Evolutionary conservation across 2,888 invertebrate genomes (phyloP).

Genomic region (Ctenicera cuprea): DNA sequence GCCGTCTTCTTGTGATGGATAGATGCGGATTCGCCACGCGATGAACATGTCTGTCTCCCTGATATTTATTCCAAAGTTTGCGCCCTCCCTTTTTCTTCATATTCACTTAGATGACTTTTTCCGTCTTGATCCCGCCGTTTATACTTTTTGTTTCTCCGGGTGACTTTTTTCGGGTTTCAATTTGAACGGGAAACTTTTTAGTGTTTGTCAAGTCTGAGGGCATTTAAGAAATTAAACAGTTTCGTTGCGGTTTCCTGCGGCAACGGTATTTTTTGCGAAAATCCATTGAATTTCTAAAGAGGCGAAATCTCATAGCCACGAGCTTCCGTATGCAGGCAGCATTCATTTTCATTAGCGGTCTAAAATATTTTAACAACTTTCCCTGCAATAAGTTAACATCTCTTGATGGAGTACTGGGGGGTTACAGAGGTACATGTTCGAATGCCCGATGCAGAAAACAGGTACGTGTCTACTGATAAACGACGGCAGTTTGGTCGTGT

Average conservation of each 20-base stretch:
- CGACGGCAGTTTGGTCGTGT: constrained; percentile 49
- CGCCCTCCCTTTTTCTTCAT: constrained; percentile 52
- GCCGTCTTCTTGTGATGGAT: constrained; percentile 54
- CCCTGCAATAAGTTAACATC: constrained; percentile 20
- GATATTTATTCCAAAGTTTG: constrained; percentile 55
- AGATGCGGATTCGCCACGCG: constrained; percentile 52
- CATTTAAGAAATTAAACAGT: constrained; percentile 49
- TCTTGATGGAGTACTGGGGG: not conserved
- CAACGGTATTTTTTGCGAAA: constrained; percentile 24
- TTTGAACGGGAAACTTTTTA: constrained; percentile 44
- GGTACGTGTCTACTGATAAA: constrained; percentile 50
- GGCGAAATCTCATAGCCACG: constrained; percentile 18
- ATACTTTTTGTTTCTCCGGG: constrained; percentile 54
- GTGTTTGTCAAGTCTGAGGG: constrained; percentile 42
- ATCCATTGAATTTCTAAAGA: constrained; percentile 21
- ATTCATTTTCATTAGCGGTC: constrained; percentile 39
- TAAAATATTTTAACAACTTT: constrained; percentile 18
- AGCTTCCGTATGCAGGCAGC: constrained; percentile 7
- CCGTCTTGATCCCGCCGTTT: constrained; percentile 53
- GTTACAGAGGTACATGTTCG: constrained; percentile 1
- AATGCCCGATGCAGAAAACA: constrained; percentile 46
- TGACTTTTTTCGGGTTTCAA: constrained; percentile 46
- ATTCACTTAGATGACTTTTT: constrained; percentile 54
- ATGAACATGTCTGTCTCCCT: constrained; percentile 55
- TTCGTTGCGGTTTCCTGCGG: constrained; percentile 29